Evolutionary conservation across 2,888 invertebrate genomes (phyloP), one percentile per base, ranked within the genome.

Genomic region (Suillia variegata): DNA sequence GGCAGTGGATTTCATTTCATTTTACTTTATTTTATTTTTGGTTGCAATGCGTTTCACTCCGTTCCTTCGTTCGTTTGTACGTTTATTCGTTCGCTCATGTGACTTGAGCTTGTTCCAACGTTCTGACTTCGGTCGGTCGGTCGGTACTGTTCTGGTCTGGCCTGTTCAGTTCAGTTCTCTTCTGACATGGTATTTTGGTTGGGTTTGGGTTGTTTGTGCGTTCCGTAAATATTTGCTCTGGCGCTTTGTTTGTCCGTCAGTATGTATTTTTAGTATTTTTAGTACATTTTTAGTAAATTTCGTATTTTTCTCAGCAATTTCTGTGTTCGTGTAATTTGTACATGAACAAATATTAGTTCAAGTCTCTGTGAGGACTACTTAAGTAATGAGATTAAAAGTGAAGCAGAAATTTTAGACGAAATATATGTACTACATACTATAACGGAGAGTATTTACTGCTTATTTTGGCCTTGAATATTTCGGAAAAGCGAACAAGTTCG

Each of bases 1-100:
- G 45, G 45, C 45, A 38, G 45, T 45, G 45, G 45, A 45, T 45
- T 45, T 45, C 18, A 45, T 17, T 45, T 20, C n/a, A 38, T 38
- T 38, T 38, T 38, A n/a, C n/a, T n/a, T n/a, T n/a, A n/a, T n/a
- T n/a, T n/a, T n/a, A n/a, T n/a, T n/a, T n/a, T n/a, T n/a, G n/a
- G n/a, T n/a, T n/a, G n/a, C n/a, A n/a, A n/a, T n/a, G n/a, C n/a
- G n/a, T n/a, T n/a, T n/a, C n/a, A n/a, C n/a, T n/a, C n/a, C n/a
- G n/a, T n/a, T n/a, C n/a, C n/a, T n/a, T n/a, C n/a, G n/a, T n/a
- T n/a, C n/a, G n/a, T n/a, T n/a, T n/a, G n/a, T n/a, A n/a, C 10
- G 38, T 38, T 38, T 5, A 13, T 10, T 45, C 18, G 45, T 8
- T n/a, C 38, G 38, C n/a, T n/a, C n/a, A n/a, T n/a, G n/a, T n/a